Evolutionary conservation across 1,140 invertebrate species (phyloP), one percentile per base, ranked within the genome.

Genomic region (Rhizoglyphus robini): DNA sequence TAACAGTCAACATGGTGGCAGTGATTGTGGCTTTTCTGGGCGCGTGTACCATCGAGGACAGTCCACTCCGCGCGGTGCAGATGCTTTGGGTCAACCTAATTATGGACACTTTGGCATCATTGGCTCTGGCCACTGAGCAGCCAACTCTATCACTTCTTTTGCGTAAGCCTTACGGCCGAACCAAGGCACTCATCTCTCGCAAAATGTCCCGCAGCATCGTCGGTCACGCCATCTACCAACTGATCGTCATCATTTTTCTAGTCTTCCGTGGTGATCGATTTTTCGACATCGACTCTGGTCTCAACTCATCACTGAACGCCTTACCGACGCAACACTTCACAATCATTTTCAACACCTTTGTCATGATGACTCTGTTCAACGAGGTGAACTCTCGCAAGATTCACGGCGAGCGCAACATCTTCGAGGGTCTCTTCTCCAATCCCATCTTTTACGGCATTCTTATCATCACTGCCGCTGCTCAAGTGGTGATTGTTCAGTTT

Each of bases 11-110:
- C 78, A 86, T 96, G 69, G 96, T 99, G 65, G 95, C 95, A 72
- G 95, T 98, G 69, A 88, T 96, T 74, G 92, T 96, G 48, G 95
- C 95, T 71, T 99, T 99, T 80, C 88, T 97, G 77, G 95, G 96
- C 73, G 94, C 95, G 69, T 97, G 93, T 80, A 90, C 91, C 70
- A 89, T 96, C 63, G 88, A 94, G 77, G 80, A 82, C 73, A 80
- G 77, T 68, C 82, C 80, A 13, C 69, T 83, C 8, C 75, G 91
- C 84, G 96, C 96, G 71, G 95, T 99, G 59, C 96, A 99, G 84
- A 99, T 99, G 96, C 84, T 99, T 72, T 99, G 96, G 96, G 95
- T 99, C 57, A 99, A 99, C 77, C 81, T 99, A 49, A 99, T 99
- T 75, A 99, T 99, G 96, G 96, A 99, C 82, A 99, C 96, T 18